Evolutionary conservation across 2,888 invertebrate species (phyloP).

Genomic region (Zele albiditarsus): DNA sequence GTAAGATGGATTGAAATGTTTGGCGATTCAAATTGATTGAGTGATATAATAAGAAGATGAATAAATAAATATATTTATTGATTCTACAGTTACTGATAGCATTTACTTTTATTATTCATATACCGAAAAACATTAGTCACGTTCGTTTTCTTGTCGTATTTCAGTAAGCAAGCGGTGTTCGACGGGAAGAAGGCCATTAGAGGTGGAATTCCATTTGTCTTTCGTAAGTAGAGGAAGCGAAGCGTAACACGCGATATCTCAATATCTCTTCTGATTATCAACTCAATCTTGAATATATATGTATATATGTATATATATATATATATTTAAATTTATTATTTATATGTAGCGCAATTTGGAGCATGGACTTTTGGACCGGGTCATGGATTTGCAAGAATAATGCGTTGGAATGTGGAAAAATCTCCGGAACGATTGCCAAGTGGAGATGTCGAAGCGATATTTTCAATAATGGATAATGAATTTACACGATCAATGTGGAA

Average conservation of each 20-base stretch:
- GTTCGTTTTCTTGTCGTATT: slow-evolving; percentile 66
- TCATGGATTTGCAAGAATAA: slow-evolving; percentile 96
- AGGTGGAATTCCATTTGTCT: slow-evolving; percentile 97
- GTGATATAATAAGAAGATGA: not conserved
- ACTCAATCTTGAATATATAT: not conserved
- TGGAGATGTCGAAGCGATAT: slow-evolving; percentile 93
- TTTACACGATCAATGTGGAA: slow-evolving; percentile 96
- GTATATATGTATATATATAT: too few species aligned
- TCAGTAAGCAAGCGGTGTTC: slow-evolving; percentile 94
- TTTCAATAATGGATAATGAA: slow-evolving; percentile 93
- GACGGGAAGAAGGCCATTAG: slow-evolving; percentile 97
- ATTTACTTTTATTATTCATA: slow-evolving; percentile 37
- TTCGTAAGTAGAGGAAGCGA: slow-evolving; percentile 84
- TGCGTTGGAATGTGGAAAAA: slow-evolving; percentile 92
- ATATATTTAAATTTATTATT: not conserved
- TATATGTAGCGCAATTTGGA: slow-evolving; percentile 90
- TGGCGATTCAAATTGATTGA: not conserved
- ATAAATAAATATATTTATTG: slow-evolving; percentile 8
- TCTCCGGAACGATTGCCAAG: slow-evolving; percentile 90
- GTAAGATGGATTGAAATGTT: not conserved
- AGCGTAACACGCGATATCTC: slow-evolving; percentile 35
- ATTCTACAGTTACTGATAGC: slow-evolving; percentile 34
- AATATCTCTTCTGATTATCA: slow-evolving; percentile 32
- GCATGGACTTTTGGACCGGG: slow-evolving; percentile 96
- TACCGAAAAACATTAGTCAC: slow-evolving; percentile 34